These are phyloP conservation scores for Lepeophtheirus salmonis DNA, from an alignment of 1,140 invertebrate genomes.

Conservation along the genomic window DNA sequence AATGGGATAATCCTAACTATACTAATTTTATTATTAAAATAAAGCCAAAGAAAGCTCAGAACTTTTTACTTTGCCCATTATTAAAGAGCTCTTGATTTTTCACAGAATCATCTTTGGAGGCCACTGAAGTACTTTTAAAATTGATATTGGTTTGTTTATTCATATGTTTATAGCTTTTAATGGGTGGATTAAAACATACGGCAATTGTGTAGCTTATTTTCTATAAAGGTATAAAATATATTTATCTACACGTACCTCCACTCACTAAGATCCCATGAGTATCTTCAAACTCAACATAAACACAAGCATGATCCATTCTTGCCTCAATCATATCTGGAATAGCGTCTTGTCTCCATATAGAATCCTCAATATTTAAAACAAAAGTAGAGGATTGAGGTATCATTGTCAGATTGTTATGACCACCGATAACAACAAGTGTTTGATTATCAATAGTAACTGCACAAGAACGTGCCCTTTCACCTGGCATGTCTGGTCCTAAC, in stretches of 20 bases:
- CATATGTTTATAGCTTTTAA: no score
- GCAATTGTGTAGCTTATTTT: no score
- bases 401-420: background rate
- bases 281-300: constrained; percentile 15
- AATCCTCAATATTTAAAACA: background rate
- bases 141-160: no score
- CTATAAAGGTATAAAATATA: no score
- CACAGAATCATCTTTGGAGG: no score
- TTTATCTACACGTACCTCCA: constrained; percentile 14
- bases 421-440: constrained; percentile 1
- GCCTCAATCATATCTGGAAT: constrained; percentile 11
- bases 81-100: no score
- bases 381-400: background rate
- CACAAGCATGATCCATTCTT: constrained; percentile 13
- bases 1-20: no score
- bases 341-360: background rate
- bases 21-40: no score
- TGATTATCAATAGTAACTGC: constrained; percentile 1
- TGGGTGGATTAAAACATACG: no score
- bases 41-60: no score
- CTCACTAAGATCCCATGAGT: constrained; percentile 12
- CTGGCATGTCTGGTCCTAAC: constrained; percentile 7
- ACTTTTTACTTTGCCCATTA: no score
- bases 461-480: constrained; percentile 4
- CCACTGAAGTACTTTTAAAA: no score